A percentile compares a stretch with the other conserved stretches of the same genome.
Conservation (phyloP, 2,797 vertebrate genomes). For the Octomys mimax region DNA sequence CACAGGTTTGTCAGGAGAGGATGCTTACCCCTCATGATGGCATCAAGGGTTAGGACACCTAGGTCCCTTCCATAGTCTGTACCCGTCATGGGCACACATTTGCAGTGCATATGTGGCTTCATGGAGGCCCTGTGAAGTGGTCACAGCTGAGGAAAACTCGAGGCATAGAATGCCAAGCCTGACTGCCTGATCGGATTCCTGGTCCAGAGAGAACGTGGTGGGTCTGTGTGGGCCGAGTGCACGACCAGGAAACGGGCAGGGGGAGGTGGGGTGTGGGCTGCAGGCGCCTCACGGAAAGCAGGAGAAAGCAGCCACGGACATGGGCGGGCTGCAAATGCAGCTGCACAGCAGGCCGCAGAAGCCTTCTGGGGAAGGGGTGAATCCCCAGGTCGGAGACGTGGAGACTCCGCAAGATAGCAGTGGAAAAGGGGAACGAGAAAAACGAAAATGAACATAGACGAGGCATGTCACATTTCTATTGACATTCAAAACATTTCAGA, state of each 20-base stretch:
- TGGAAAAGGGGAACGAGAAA: background rate
- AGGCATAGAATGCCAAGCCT: background rate
- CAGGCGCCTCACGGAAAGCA: background rate
- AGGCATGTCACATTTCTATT: constrained; percentile 56
- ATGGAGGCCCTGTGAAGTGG: background rate
- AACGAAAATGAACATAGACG: constrained; percentile 71
- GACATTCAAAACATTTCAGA: constrained; percentile 77
- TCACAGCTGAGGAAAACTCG: background rate
- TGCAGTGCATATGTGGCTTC: constrained; percentile 11
- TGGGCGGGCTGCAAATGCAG: background rate
- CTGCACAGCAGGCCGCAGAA: background rate
- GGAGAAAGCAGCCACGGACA: background rate
- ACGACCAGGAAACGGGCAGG: background rate
- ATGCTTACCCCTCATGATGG: background rate
- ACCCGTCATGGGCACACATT: background rate
- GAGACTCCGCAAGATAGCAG: constrained; percentile 38
- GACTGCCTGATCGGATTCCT: background rate
- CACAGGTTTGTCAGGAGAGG: background rate
- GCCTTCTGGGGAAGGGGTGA: background rate
- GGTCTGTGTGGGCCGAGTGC: background rate
- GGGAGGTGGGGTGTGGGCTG: background rate
- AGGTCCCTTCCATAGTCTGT: background rate
- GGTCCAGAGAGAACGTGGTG: background rate
- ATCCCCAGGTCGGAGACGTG: background rate
- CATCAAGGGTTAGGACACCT: background rate